These are phyloP conservation scores for Neotoxoptera formosana DNA, from an alignment of 1,140 invertebrate genomes.

Conservation along the genomic window DNA sequence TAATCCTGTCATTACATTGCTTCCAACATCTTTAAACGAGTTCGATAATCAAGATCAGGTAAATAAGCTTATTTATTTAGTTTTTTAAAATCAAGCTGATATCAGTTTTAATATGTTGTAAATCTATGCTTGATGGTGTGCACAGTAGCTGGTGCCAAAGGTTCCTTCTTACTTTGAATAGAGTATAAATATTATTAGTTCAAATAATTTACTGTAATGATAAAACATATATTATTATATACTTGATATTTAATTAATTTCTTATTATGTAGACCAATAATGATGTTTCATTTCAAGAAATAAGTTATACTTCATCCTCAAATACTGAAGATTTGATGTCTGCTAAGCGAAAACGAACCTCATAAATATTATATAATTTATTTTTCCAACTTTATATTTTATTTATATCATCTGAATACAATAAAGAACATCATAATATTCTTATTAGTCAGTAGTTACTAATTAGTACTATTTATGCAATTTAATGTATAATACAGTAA, in stretches of 20 bases:
- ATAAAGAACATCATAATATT: not conserved
- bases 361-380: not conserved
- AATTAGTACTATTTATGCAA: not conserved
- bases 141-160: not conserved
- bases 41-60: constrained; percentile 26
- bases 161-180: not conserved
- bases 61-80: not conserved
- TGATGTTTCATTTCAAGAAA: constrained; percentile 22
- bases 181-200: not conserved
- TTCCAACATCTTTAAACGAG: constrained; percentile 18
- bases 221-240: not conserved
- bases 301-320: not conserved
- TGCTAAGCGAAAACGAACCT: constrained; percentile 21
- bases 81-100: not conserved
- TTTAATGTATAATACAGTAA: not conserved
- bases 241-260: not conserved
- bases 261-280: not conserved
- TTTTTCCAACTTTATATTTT: not conserved
- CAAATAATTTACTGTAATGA: not conserved
- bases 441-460: too few species aligned
- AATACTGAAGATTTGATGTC: not conserved
- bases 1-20: not conserved
- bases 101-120: not conserved
- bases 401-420: not conserved
- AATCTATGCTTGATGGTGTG: not conserved